These are phyloP conservation scores for Phylloscopus trochilus DNA, from an alignment of 2,113 vertebrate species.

Conservation along the genomic window DNA sequence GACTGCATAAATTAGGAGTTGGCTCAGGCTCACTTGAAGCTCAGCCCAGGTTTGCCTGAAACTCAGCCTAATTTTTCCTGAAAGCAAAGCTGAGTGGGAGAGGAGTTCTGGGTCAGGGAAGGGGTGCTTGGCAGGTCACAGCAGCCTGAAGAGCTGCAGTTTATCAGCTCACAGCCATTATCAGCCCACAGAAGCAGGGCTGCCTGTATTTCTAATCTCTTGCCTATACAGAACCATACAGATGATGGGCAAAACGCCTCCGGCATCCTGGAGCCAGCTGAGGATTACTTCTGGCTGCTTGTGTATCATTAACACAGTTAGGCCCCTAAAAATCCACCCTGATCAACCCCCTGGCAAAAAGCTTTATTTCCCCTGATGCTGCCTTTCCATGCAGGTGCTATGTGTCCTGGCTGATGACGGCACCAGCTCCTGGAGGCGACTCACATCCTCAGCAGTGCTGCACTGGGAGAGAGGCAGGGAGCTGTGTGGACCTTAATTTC, in stretches of 20 bases:
- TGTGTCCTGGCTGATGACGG: neutral
- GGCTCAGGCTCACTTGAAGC: conserved; percentile 49
- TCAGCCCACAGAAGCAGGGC: neutral
- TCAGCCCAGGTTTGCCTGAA: conserved; percentile 55
- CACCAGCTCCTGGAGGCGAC: neutral
- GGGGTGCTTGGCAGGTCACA: neutral
- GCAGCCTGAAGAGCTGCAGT: neutral
- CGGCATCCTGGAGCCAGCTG: neutral
- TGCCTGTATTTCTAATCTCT: neutral
- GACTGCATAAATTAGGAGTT: conserved; percentile 40
- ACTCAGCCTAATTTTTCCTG: conserved; percentile 46
- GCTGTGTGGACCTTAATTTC: neutral
- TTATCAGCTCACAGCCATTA: neutral
- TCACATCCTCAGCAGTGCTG: neutral
- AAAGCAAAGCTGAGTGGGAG: conserved; percentile 32
- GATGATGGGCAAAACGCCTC: neutral
- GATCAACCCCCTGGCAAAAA: neutral
- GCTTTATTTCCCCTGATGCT: neutral
- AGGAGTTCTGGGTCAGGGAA: neutral
- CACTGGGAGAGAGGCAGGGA: neutral
- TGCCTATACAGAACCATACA: neutral
- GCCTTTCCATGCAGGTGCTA: neutral
- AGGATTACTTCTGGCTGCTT: neutral
- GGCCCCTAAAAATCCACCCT: neutral
- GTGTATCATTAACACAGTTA: neutral